Base-by-base conservation (phyloP, 2,113 vertebrate species). In the Pelodiscus sinensis region DNA sequence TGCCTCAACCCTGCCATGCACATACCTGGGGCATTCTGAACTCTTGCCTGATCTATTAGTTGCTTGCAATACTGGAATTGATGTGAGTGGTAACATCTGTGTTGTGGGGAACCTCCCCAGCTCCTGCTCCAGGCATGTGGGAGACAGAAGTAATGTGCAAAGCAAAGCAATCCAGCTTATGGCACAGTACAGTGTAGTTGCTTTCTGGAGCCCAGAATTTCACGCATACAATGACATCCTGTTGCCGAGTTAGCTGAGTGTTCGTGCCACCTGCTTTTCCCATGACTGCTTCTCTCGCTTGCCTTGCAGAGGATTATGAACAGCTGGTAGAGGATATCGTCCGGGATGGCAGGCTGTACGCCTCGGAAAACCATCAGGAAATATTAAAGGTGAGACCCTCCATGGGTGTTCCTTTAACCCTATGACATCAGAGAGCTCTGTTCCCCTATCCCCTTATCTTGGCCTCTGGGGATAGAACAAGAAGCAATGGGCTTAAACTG, bases 271-370 rank as follows among this genome's bases (percentile, higher is more conserved):
- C 57, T 21, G 14, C 15, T 78, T 35, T 50, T 55, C 52, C n/a
- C 16, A 31, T 92, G 18, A 81, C 58, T 24, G 3, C 44, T 16
- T 38, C 44, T 87, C 24, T 84, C 2, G 14, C 85, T 8, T 87
- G 90, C 81, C n/a, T 95, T 95, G 94, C 97, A 99, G 99, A 99
- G 98, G 99, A 99, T 94, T 99, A 99, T 0, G 99, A 99, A 95
- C 99, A 99, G 97, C 98, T 99, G 58, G 99, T 99, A 50, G 99
- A 99, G 97, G 99, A 99, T 97, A 99, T 99, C 3, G 99, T 99
- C 68, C 95, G 99, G 92, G 99, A 99, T 1, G 99, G 99, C 95
- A 98, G 99, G 95, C 98, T 99, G 81, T 99, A 99, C 0, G 99
- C 99, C 22, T 99, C 99, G 0, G 99, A 99, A 97, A 99, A 99